Evolutionary conservation across 1,140 invertebrate species (phyloP).

Genomic region (Drosophila lowei): DNA sequence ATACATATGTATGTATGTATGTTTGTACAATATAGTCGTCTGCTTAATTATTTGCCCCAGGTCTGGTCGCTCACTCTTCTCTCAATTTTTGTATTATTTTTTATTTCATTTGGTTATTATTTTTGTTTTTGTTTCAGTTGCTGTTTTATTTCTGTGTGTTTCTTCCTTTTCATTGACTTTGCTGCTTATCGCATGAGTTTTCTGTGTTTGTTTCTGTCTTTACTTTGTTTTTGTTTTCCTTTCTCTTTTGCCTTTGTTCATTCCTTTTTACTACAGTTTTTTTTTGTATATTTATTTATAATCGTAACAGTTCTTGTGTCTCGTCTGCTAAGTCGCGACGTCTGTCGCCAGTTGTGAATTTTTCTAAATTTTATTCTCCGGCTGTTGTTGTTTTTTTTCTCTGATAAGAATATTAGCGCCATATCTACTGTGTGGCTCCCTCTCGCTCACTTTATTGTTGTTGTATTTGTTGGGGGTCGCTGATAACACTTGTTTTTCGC

Average conservation of each 20-base stretch:
- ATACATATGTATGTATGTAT: too few relatives aligned
- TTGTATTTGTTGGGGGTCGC: conserved; percentile 4
- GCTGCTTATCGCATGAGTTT: conserved; percentile 19
- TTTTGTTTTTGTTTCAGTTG: neutral
- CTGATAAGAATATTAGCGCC: conserved; percentile 59
- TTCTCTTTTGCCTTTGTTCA: neutral
- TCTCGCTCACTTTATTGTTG: conserved; percentile 14
- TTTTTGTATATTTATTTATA: conserved; percentile 6
- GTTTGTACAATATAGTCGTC: too few relatives aligned
- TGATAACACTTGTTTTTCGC: conserved; percentile 50
- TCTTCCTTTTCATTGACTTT: conserved; percentile 10
- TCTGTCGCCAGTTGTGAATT: conserved; percentile 28
- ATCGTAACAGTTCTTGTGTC: conserved; percentile 16
- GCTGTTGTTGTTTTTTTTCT: conserved; percentile 24
- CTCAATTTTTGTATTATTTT: conserved; percentile 11
- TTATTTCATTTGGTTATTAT: conserved; percentile 9
- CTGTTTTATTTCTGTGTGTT: conserved; percentile 2
- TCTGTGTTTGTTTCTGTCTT: too few relatives aligned
- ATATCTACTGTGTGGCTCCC: conserved; percentile 42
- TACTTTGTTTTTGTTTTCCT: neutral
- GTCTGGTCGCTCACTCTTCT: conserved; percentile 22
- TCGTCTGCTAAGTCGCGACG: conserved; percentile 21
- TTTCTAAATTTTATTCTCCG: conserved; percentile 34
- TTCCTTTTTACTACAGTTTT: conserved; percentile 25
- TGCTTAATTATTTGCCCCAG: conserved; percentile 45